These are phyloP conservation scores for Apostichopus leukothele DNA, from an alignment of 53 echinoderm and acorn worm species.

Conservation along the genomic window DNA sequence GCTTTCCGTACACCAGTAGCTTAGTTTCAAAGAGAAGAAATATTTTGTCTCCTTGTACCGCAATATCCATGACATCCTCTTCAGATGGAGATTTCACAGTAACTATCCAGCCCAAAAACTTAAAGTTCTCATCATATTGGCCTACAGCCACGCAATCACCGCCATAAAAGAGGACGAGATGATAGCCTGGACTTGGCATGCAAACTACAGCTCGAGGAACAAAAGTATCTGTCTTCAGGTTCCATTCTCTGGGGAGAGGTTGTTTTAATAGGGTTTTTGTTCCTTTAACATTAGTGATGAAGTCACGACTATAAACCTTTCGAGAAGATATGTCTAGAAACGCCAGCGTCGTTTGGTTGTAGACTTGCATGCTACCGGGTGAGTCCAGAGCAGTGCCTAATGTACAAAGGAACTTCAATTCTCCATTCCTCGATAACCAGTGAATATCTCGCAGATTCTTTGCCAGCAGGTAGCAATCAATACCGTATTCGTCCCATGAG, in stretches of 20 bases:
- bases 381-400: neutral
- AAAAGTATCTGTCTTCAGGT: neutral
- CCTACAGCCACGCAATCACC: neutral
- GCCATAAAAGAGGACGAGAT: neutral
- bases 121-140: conserved; percentile 1
- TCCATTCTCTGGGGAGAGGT: neutral
- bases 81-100: neutral
- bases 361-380: neutral
- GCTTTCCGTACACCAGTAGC: neutral
- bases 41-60: neutral
- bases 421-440: conserved; percentile 28
- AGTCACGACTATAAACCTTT: neutral
- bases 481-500: conserved; percentile 33
- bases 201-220: neutral
- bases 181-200: neutral
- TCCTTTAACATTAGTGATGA: no score
- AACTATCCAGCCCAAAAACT: neutral
- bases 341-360: neutral
- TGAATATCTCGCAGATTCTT: conserved; percentile 14
- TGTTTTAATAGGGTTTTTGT: neutral
- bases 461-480: conserved; percentile 26
- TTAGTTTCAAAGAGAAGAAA: conserved; percentile 11
- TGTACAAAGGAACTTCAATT: conserved; percentile 1
- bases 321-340: conserved; percentile 5
- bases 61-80: neutral